These are phyloP conservation scores for Spicauda simplicius DNA, from an alignment of 2,888 invertebrate genomes.

Conservation along the genomic window DNA sequence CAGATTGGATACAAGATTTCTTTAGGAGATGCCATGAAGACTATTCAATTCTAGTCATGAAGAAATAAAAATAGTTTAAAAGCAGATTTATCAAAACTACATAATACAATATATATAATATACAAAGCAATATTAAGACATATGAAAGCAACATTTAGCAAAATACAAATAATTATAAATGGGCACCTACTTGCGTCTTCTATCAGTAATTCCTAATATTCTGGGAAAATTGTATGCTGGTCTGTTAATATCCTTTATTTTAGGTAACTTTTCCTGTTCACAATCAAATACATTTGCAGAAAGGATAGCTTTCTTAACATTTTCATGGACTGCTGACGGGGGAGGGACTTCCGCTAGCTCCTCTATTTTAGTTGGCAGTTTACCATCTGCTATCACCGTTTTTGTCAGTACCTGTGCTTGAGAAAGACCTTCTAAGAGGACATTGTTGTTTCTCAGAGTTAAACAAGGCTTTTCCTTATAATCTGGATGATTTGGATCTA, in stretches of 20 bases:
- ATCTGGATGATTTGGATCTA: constrained; percentile 86
- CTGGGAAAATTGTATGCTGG: constrained; percentile 90
- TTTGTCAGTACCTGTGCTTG: constrained; percentile 95
- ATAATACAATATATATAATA: too few relatives aligned
- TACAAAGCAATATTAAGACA: too few relatives aligned
- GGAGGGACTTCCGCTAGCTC: constrained; percentile 78
- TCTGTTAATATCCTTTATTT: constrained; percentile 87
- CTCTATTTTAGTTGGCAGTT: constrained; percentile 86
- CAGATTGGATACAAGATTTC: too few relatives aligned
- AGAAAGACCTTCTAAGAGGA: constrained; percentile 88
- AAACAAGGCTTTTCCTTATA: constrained; percentile 87
- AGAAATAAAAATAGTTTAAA: too few relatives aligned
- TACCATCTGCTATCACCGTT: constrained; percentile 86
- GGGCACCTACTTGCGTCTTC: constrained; percentile 87
- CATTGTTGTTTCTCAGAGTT: constrained; percentile 85
- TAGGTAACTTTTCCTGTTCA: constrained; percentile 91
- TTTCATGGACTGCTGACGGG: constrained; percentile 80
- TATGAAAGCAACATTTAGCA: too few relatives aligned
- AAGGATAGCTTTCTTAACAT: constrained; percentile 86
- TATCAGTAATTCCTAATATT: constrained; percentile 89
- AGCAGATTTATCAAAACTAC: too few relatives aligned
- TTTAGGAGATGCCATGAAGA: too few relatives aligned
- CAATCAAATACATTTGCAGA: constrained; percentile 90
- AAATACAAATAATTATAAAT: too few relatives aligned
- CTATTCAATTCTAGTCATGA: too few relatives aligned